Base-by-base conservation (phyloP, 2,888 invertebrate genomes). In the Meghimatium bilineatum region DNA sequence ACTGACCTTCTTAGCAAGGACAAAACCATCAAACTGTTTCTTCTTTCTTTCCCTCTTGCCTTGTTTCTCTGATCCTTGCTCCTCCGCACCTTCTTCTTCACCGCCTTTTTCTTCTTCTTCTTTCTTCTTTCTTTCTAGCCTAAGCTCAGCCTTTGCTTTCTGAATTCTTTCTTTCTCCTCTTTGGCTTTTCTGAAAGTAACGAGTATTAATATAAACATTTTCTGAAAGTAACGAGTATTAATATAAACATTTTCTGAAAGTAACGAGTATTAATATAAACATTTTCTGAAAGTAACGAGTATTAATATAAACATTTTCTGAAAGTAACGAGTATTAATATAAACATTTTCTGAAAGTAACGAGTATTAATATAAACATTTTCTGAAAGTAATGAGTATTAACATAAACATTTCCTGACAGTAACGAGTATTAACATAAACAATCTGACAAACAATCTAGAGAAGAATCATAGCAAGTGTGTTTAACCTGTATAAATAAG, bases 81-180 rank as follows among this genome's bases (percentile, higher is more conserved):
- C 75, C 29, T 81, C 80, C 5, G 66, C 81, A 6, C 83, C 52
- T 26, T 85, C 85, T 26, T 86, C 85, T 6, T 85, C 85, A 0
- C 88, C 86, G 26, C 79, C 85, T 36, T 81, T 87, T 38, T 86
- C 87, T 63, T 88, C 88, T 38, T 88, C 85, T 78, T 90, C 89
- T 76, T 89, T 87, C 74, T 88, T 87, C 74, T 88, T 87, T 20
- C 89, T 90, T 77, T 89, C 88, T 69, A 89, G 87, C 36, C 89
- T 85, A 80, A 91, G 80, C 74, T 91, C 92, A 49, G 88, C 90
- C 56, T 80, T 84, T 1, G 91, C 91, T 71, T 88, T 89, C 83
- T 90, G 87, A 26, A 91, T 87, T 75, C 91, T 78, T 75, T 91
- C 92, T 38, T 89, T 89, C 78, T 92, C 92, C 34, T 91, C 92